phyloP scores from a whole-genome alignment of 1,140 invertebrate species.

The Caerostris darwini region DNA sequence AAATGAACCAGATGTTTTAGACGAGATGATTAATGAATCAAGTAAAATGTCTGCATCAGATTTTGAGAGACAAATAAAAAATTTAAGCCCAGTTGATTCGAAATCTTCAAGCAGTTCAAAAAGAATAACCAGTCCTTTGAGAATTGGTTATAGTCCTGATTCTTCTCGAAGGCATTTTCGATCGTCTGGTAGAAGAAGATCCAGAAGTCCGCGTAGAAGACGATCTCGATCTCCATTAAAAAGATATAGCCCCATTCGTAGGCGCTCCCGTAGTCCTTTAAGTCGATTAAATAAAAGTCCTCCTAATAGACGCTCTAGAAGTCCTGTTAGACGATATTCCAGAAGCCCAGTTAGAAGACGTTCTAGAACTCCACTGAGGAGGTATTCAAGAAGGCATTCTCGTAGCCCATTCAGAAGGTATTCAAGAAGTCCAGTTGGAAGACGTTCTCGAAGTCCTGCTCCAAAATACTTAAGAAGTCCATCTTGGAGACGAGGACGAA shows the following conservation, averaged over 20 bases:
- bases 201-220: constrained; percentile 16
- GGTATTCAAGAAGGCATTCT: constrained; percentile 28
- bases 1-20: neutral
- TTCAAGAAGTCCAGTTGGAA: constrained; percentile 35
- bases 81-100: neutral
- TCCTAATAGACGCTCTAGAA: constrained; percentile 37
- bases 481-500: neutral
- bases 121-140: constrained; percentile 15
- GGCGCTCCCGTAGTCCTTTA: constrained; percentile 20
- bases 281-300: constrained; percentile 45
- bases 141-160: neutral
- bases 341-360: constrained; percentile 41
- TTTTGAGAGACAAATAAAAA: neutral
- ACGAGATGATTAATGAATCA: neutral
- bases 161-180: neutral
- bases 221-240: neutral
- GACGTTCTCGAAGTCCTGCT: constrained; percentile 32
- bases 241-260: constrained; percentile 42
- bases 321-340: neutral
- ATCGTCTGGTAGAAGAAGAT: neutral
- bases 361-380: constrained; percentile 39
- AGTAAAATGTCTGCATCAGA: neutral
- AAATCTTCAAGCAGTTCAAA: neutral
- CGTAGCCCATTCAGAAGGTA: constrained; percentile 21
- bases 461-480: constrained; percentile 7